phyloP scores from a whole-genome alignment of 2,888 invertebrate genomes.

The Eledona agricola region DNA sequence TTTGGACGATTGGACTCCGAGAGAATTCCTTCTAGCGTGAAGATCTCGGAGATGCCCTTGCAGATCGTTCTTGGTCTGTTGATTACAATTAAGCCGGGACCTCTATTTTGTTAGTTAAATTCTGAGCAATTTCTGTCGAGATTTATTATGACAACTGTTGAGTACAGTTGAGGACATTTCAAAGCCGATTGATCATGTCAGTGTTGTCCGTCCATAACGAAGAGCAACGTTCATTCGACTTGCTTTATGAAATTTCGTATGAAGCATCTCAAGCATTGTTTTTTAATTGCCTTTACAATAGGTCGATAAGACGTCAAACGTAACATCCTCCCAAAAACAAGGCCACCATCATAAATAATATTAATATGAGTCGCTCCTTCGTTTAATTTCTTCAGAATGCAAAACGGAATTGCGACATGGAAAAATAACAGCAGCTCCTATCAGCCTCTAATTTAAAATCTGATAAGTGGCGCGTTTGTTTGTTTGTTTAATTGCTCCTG shows the following conservation, averaged over 20 bases:
- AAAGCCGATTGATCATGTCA: neutral
- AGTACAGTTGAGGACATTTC: neutral
- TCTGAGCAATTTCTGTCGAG: neutral
- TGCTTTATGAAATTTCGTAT: no score
- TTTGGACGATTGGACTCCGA: conserved; percentile 50
- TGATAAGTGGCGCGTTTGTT: conserved; percentile 39
- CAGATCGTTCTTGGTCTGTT: conserved; percentile 54
- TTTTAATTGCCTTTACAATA: conserved; percentile 41
- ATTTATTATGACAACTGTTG: conserved; percentile 1
- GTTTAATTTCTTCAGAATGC: neutral
- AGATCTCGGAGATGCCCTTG: conserved; percentile 61
- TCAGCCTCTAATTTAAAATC: conserved; percentile 39
- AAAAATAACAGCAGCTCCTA: conserved; percentile 22
- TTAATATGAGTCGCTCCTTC: no score
- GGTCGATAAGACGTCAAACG: conserved; percentile 36
- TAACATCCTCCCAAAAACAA: conserved; percentile 28
- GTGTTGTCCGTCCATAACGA: neutral
- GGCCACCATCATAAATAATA: conserved; percentile 16
- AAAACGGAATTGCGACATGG: conserved; percentile 19
- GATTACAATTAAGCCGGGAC: conserved; percentile 51
- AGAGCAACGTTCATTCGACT: no score
- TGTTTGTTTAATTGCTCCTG: conserved; percentile 20
- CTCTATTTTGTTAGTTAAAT: conserved; percentile 26
- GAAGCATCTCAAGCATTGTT: conserved; percentile 20
- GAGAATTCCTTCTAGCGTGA: conserved; percentile 57